Evolutionary conservation across 2,113 vertebrate genomes (phyloP), one percentile per base, ranked within the genome.

Genomic region (Centropus bengalensis): DNA sequence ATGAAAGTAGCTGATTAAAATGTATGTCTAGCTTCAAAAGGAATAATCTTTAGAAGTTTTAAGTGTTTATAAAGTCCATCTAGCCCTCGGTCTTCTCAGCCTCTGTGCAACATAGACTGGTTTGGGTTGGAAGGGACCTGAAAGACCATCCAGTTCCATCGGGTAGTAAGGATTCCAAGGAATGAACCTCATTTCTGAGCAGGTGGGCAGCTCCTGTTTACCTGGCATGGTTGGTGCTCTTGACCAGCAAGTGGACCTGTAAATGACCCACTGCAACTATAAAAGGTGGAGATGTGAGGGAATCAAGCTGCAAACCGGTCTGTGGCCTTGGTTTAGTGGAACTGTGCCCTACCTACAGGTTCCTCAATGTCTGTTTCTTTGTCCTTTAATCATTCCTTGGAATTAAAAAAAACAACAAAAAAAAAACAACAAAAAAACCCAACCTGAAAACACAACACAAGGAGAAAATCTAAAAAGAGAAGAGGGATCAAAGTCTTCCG

Each of bases 1-100:
- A 98, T 99, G 98, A 98, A 98, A 96, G 92, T 86, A 95, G 97
- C 98, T 99, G 98, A 99, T 98, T 99, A 98, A 98, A 98, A 99
- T 98, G 98, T 98, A 98, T 98, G 95, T 98, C 97, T 97, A 91
- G 97, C 98, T 98, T 99, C 98, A 98, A 98, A 98, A 98, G 96
- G 94, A 95, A 96, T 96, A 96, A 92, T 97, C 93, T 86, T 95
- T 89, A 97, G 97, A 97, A 97, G 93, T 93, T 86, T 18, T 94
- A 97, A 95, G 67, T 96, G 91, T 96, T 98, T 97, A 93, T 91
- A 84, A 97, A 91, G 95, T 95, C 97, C 94, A 93, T 83, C 52
- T 94, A 51, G 12, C 18, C 18, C 10, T 63, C 30, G 5, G 49
- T 67, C 73, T 79, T 60, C 68, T 70, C 51, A 80, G 63, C n/a